phyloP scores from a whole-genome alignment of 2,888 invertebrate species.

The Parascotia fuliginaria region DNA sequence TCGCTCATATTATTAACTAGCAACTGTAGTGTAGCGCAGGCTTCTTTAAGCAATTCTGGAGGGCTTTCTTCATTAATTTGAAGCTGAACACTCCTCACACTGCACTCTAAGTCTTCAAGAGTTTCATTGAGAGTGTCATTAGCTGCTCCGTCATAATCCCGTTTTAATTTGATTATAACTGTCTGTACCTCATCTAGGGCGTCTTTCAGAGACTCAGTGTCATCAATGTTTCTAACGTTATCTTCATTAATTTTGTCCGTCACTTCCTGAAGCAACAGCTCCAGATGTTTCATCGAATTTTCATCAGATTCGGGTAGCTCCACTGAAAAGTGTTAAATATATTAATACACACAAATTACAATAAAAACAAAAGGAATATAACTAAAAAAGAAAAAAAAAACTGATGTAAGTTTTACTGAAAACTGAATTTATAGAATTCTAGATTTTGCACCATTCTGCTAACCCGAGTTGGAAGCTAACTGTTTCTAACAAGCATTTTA shows the following conservation, averaged over 20 bases:
- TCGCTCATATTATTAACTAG: slow-evolving; percentile 68
- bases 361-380: too few relatives aligned
- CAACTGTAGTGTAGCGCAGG: slow-evolving; percentile 71
- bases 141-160: slow-evolving; percentile 64
- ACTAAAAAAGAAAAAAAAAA: too few relatives aligned
- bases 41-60: slow-evolving; percentile 69
- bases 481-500: too few relatives aligned
- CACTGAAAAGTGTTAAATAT: slow-evolving; percentile 40
- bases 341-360: too few relatives aligned
- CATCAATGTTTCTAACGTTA: slow-evolving; percentile 48
- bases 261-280: slow-evolving; percentile 64
- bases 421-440: too few relatives aligned
- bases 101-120: slow-evolving; percentile 82
- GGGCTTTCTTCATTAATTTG: slow-evolving; percentile 76
- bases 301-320: slow-evolving; percentile 33
- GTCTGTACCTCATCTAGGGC: slow-evolving; percentile 78
- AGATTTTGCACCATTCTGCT: too few relatives aligned
- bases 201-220: slow-evolving; percentile 63
- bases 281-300: slow-evolving; percentile 60
- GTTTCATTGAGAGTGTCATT: slow-evolving; percentile 77
- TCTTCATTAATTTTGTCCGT: slow-evolving; percentile 57
- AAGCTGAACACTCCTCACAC: slow-evolving; percentile 80
- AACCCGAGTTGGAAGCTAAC: too few relatives aligned
- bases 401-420: too few relatives aligned
- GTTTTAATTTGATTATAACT: slow-evolving; percentile 75